Percentiles rank a stretch among this genome's conserved stretches.
Conservation (phyloP, 2,888 invertebrate species). For the Brachyopa scutellaris region DNA sequence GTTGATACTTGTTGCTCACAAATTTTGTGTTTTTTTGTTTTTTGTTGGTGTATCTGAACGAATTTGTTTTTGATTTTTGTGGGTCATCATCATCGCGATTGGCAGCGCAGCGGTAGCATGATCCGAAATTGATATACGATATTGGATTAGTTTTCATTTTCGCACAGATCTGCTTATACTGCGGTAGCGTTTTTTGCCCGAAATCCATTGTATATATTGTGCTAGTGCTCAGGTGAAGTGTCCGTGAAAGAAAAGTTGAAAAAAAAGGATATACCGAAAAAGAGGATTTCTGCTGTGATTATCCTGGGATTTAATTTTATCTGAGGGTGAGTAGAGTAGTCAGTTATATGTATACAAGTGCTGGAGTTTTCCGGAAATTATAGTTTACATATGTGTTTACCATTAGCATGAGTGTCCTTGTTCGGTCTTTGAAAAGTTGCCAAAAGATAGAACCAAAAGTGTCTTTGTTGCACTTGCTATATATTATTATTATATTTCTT, state of each 20-base stretch:
- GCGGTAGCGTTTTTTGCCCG: slow-evolving; percentile 7
- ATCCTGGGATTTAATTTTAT: not conserved
- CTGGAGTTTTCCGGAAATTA: no score
- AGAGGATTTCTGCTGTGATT: not conserved
- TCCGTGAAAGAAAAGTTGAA: not conserved
- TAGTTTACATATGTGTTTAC: no score
- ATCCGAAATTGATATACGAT: slow-evolving; percentile 21
- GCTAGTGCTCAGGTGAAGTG: slow-evolving; percentile 15
- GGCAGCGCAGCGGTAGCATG: not conserved
- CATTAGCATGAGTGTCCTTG: no score
- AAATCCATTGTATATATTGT: no score
- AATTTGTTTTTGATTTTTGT: slow-evolving; percentile 26
- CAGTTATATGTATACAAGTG: no score
- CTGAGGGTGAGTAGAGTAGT: slow-evolving; percentile 1
- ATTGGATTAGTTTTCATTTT: slow-evolving; percentile 52
- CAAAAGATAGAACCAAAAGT: no score
- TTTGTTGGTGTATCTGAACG: slow-evolving; percentile 14
- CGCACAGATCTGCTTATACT: slow-evolving; percentile 33
- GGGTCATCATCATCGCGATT: slow-evolving; percentile 12
- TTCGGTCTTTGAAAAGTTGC: no score
- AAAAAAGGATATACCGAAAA: no score
- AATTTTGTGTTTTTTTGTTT: no score
- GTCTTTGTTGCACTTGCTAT: no score
- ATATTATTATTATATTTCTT: no score
- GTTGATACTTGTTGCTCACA: no score